Evolutionary conservation across 2,113 vertebrate species (phyloP).

Genomic region (Clarias gariepinus): DNA sequence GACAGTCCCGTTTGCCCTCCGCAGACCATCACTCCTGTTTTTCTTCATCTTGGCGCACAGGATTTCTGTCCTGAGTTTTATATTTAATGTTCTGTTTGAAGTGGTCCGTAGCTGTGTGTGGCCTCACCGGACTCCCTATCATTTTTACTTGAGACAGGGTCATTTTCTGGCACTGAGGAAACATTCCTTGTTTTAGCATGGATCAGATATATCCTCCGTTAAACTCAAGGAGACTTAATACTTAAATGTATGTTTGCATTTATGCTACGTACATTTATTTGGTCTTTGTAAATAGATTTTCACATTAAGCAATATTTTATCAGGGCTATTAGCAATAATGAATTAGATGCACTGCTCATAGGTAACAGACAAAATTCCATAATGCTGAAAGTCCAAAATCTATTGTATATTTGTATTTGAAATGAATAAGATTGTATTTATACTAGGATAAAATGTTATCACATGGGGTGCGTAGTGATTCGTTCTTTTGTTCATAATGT

Average conservation of each 20-base stretch:
- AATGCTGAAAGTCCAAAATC: constrained; percentile 3
- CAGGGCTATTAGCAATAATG: constrained; percentile 43
- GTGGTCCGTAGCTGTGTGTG: neutral
- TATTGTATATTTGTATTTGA: constrained; percentile 34
- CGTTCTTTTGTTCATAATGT: neutral
- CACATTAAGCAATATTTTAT: constrained; percentile 41
- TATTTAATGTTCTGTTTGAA: constrained; percentile 55
- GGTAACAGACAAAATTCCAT: constrained; percentile 1
- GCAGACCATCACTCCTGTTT: constrained; percentile 66
- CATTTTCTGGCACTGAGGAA: constrained; percentile 17
- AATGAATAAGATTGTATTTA: constrained; percentile 32
- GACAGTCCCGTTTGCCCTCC: constrained; percentile 68
- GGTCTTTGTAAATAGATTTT: constrained; percentile 30
- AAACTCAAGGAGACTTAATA: neutral
- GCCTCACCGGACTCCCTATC: neutral
- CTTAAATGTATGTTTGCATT: constrained; percentile 18
- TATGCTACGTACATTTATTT: neutral
- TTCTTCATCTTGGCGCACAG: constrained; percentile 69
- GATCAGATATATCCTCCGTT: constrained; percentile 17
- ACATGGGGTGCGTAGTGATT: constrained; percentile 11
- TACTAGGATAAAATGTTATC: neutral
- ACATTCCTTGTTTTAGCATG: neutral
- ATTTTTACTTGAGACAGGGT: constrained; percentile 5
- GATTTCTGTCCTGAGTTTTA: constrained; percentile 59
- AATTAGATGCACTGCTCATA: constrained; percentile 25